These are phyloP conservation scores for Psylliodes chrysocephalus DNA, from an alignment of 2,888 invertebrate genomes.

Conservation along the genomic window DNA sequence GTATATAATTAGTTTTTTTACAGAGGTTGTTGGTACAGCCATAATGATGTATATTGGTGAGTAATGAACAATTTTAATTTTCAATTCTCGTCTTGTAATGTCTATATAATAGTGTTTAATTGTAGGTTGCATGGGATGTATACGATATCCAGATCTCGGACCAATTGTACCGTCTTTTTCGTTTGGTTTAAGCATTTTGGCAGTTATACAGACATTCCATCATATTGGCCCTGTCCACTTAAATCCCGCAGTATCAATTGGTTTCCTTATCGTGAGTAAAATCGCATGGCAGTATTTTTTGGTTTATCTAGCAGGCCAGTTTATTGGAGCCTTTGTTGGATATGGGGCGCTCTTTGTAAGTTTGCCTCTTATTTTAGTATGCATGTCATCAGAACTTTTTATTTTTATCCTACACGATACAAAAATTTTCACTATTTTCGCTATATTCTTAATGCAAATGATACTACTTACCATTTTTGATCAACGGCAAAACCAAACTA, in stretches of 20 bases:
- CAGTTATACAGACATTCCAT: conserved; percentile 33
- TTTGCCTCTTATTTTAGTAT: no score
- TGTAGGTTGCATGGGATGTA: conserved; percentile 41
- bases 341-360: conserved; percentile 36
- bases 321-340: conserved; percentile 37
- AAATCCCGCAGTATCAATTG: conserved; percentile 41
- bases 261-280: conserved; percentile 31
- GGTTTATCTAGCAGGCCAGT: conserved; percentile 39
- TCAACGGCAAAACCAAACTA: no score
- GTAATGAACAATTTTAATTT: background rate
- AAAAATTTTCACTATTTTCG: no score
- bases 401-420: no score
- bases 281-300: conserved; percentile 33
- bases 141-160: conserved; percentile 22
- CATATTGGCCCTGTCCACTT: conserved; percentile 38
- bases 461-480: no score
- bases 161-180: conserved; percentile 38
- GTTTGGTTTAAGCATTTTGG: conserved; percentile 37
- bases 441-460: no score
- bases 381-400: no score
- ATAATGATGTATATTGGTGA: background rate
- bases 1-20: background rate
- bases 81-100: no score
- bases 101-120: background rate
- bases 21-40: background rate